Conservation (phyloP, 2,888 invertebrate species). For the Trachelus troglodyta region DNA sequence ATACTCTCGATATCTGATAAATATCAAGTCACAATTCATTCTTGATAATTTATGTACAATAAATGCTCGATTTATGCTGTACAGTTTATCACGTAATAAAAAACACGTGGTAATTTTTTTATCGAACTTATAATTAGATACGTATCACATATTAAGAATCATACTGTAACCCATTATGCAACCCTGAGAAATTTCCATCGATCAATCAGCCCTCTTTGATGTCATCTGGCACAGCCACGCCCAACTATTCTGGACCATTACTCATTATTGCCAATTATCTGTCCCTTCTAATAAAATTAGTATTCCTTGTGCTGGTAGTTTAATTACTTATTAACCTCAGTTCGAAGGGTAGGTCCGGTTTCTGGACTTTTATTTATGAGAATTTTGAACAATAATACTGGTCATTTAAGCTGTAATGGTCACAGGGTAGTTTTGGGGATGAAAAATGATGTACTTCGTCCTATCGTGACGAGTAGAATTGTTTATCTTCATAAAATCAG, state of each 20-base stretch:
- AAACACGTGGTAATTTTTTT: neutral
- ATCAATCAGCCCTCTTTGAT: constrained; percentile 35
- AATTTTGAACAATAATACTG: neutral
- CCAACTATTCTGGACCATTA: constrained; percentile 25
- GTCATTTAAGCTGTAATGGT: neutral
- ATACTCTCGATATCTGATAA: neutral
- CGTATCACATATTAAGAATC: neutral
- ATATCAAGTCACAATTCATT: neutral
- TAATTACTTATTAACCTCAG: neutral
- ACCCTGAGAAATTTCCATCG: constrained; percentile 6
- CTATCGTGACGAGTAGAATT: neutral
- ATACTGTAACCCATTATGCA: neutral
- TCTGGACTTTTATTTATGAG: neutral
- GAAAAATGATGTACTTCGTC: neutral
- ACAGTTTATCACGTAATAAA: neutral
- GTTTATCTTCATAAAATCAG: neutral
- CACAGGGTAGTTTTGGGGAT: neutral
- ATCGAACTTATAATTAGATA: neutral
- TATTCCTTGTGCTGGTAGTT: constrained; percentile 13
- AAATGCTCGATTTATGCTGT: neutral
- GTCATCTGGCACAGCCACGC: constrained; percentile 24
- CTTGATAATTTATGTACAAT: neutral
- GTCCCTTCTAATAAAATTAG: constrained; percentile 38
- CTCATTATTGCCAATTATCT: constrained; percentile 47
- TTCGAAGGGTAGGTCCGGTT: neutral